Base-by-base conservation (phyloP, 2,113 vertebrate genomes). In the Camelus dromedarius region DNA sequence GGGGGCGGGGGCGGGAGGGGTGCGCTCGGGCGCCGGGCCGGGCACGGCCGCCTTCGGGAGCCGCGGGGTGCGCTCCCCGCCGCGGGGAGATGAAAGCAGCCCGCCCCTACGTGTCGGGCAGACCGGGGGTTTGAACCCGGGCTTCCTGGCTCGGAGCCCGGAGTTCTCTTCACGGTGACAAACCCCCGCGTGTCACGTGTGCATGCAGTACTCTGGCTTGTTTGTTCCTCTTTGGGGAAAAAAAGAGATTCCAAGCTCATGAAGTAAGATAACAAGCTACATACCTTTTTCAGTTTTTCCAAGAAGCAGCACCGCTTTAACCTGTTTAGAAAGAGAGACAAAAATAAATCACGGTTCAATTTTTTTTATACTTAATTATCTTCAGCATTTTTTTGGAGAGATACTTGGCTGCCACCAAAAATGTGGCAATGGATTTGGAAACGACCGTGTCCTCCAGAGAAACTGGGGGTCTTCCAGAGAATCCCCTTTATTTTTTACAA, bases 211-310 rank as follows among this genome's bases (percentile, higher is more conserved):
- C 58, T 22, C 20, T 0, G 20, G 62, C 35, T 50, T 87, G 70
- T 94, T 97, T 94, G 62, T 83, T 89, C 89, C 70, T 67, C 90
- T 96, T 82, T 72, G 64, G 50, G 32, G 76, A 94, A 95, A 94
- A 94, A 66, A 56, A 95, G 82, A 72, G 85, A 48, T 73, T 73
- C 89, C 46, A 67, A 8, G 13, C 30, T 24, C 38, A 5, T 92
- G 95, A 95, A 52, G 76, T 76, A 76, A 93, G 82, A 76, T 13
- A 32, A 35, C 76, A 85, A 0, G 35, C 3, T 26, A 88, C 93
- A 35, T 96, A 97, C 97, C 97, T 98, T 94, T 73, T 50, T 9
- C 19, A 54, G 67, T 75, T 87, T 93, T 91, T 94, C 81, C 84
- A 22, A 81, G 35, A 12, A 60, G 66, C 72, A 80, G 70, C 32